Base-by-base conservation (phyloP, 2,113 vertebrate species). In the Alligator sinensis region DNA sequence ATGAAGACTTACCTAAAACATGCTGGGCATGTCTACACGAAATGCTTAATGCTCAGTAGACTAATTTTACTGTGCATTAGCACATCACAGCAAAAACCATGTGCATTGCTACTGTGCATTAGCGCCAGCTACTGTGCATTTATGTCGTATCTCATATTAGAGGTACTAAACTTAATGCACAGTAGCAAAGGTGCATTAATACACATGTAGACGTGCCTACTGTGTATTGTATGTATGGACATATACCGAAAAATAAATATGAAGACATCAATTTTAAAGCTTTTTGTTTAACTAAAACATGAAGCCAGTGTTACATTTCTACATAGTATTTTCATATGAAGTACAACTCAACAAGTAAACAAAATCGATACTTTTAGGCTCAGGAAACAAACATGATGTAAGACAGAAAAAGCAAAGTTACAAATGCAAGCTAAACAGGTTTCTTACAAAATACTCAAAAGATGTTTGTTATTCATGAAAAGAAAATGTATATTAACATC, bases 401-500 rank as follows among this genome's bases (percentile, higher is more conserved):
- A 80, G 84, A 15, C 54, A 90, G 64, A 70, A 38, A 79, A 81
- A 92, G 57, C 66, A 58, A 21, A 91, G 84, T 38, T 90, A 55
- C 28, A 68, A 90, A 91, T 19, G 85, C 81, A 87, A 94, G 77
- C 47, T 85, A 28, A 63, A 78, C 63, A 82, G 68, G 68, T 77
- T 64, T 83, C 18, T 87, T 75, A 62, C 87, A 12, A 86, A 72
- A 96, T 82, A 82, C 57, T 84, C 72, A 86, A 76, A 81, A 95
- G 47, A 91, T 58, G 81, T 58, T 89, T 86, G 66, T 80, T 91
- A 75, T 62, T 95, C 74, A n/a, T 28, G 76, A 93, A 83, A 80
- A 89, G 58, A 86, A 93, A 93, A 77, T 87, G 64, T 91, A 91
- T 18, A 77, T 96, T 96, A 97, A 97, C 82, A 89, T 90, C 92